These are phyloP conservation scores for Phortica variegata DNA, from an alignment of 1,140 invertebrate genomes.

Conservation along the genomic window DNA sequence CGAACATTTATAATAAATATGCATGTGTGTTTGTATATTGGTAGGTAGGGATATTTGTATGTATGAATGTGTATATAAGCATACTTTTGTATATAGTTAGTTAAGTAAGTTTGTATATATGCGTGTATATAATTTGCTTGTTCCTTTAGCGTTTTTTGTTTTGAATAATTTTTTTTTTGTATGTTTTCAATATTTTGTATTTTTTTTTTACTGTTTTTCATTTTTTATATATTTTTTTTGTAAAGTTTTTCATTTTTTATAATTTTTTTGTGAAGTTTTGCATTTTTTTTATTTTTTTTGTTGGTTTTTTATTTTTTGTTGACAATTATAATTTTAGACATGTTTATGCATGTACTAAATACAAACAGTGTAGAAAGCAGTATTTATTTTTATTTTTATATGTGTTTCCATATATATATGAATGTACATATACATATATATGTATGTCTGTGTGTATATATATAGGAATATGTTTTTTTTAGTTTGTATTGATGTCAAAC, in stretches of 20 bases:
- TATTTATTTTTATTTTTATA: background rate
- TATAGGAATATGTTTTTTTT: too few relatives aligned
- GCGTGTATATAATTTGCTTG: background rate
- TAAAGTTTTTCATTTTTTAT: background rate
- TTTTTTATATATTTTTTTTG: background rate
- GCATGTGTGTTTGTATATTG: constrained; percentile 2
- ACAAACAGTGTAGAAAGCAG: too few relatives aligned
- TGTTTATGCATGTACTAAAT: background rate
- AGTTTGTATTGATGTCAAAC: too few relatives aligned
- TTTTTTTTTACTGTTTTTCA: background rate
- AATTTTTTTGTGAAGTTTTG: background rate
- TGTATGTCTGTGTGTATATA: too few relatives aligned
- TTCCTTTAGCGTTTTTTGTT: background rate
- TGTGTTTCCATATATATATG: too few relatives aligned
- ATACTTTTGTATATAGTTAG: background rate
- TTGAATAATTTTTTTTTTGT: background rate
- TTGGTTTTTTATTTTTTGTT: background rate
- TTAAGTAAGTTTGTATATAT: background rate
- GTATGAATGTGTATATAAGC: background rate
- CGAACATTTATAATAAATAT: background rate
- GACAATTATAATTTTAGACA: background rate
- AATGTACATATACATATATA: too few relatives aligned
- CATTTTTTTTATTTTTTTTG: background rate
- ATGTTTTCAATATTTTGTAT: background rate
- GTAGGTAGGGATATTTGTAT: background rate